phyloP scores from a whole-genome alignment of 2,797 vertebrate species.

The Pristis pectinata region DNA sequence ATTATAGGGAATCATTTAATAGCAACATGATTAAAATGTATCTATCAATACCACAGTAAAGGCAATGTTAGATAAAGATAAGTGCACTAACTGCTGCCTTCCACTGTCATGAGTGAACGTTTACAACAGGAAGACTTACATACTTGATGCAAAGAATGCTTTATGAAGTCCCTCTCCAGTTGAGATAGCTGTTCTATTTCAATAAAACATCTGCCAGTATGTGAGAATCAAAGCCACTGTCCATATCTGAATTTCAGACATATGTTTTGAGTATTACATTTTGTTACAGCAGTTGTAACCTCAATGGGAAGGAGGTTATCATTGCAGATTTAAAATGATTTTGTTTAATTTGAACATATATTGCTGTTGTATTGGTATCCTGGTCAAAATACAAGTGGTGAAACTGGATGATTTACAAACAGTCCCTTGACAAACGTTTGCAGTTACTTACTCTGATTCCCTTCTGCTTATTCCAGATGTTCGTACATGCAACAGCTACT shows the following conservation, averaged over 20 bases:
- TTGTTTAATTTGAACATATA: not conserved
- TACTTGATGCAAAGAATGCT: not conserved
- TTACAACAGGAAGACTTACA: not conserved
- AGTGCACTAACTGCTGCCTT: not conserved
- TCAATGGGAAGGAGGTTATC: no score
- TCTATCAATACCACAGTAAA: not conserved
- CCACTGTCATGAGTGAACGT: not conserved
- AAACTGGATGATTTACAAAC: not conserved
- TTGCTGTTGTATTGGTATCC: not conserved
- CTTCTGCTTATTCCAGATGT: conserved; percentile 51
- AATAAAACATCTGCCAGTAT: not conserved
- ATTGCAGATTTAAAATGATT: not conserved
- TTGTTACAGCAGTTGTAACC: not conserved
- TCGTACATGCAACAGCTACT: conserved; percentile 77
- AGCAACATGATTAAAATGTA: not conserved
- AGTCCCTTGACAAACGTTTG: not conserved
- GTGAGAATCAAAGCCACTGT: not conserved
- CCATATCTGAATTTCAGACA: not conserved
- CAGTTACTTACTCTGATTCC: not conserved
- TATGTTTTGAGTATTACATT: not conserved
- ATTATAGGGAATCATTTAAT: not conserved
- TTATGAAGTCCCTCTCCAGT: not conserved
- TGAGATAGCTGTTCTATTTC: not conserved
- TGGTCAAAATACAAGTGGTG: not conserved
- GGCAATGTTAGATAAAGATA: not conserved